A percentile compares a stretch with the other conserved stretches of the same genome.
These are phyloP conservation scores for Lycodopsis pacificus DNA, from an alignment of 2,797 vertebrate genomes.

Conservation along the genomic window DNA sequence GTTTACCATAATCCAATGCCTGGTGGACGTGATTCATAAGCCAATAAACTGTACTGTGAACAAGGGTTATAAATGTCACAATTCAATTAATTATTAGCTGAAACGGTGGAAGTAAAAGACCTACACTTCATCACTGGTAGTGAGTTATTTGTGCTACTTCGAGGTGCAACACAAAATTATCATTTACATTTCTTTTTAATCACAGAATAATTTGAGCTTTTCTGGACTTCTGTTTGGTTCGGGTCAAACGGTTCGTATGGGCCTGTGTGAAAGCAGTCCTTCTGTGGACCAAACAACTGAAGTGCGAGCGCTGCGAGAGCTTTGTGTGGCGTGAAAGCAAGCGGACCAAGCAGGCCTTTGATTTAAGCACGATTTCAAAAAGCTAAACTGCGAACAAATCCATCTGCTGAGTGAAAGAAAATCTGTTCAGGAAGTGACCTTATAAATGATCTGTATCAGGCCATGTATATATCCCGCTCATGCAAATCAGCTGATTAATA, in stretches of 20 bases:
- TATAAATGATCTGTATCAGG: not conserved
- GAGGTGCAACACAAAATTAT: not conserved
- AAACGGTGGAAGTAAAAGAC: not conserved
- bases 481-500: not conserved
- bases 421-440: not conserved
- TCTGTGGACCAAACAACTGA: not conserved
- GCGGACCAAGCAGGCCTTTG: not conserved
- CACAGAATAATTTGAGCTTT: not conserved
- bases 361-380: not conserved
- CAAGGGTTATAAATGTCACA: conserved; percentile 7
- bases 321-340: too few relatives aligned
- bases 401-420: not conserved
- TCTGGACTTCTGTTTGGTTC: not conserved
- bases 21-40: conserved; percentile 14
- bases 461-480: not conserved
- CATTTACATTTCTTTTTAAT: not conserved
- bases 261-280: too few relatives aligned
- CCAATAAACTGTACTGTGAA: conserved; percentile 13
- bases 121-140: not conserved
- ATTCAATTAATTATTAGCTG: conserved; percentile 9
- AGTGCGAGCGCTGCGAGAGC: too few relatives aligned
- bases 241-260: not conserved
- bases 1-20: conserved; percentile 24
- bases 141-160: not conserved
- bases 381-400: not conserved